These are phyloP conservation scores for Drosophila grimshawi DNA, from an alignment of 1,140 invertebrate species.

Conservation along the genomic window DNA sequence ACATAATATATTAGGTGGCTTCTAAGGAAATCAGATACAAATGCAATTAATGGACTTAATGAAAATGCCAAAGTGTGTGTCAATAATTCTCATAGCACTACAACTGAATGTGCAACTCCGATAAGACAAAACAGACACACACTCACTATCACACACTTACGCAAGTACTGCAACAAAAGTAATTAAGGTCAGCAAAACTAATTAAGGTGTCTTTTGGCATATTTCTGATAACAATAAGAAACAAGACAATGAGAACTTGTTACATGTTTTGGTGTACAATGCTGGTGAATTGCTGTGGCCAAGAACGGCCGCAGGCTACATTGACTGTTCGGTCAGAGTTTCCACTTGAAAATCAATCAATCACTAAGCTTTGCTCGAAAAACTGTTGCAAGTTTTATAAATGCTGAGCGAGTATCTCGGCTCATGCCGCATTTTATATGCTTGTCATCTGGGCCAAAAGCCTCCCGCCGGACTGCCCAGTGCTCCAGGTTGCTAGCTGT, in stretches of 20 bases:
- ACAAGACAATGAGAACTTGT: constrained; percentile 10
- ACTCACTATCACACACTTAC: not conserved
- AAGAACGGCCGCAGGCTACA: constrained; percentile 1
- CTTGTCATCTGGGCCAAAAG: constrained; percentile 18
- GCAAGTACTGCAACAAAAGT: constrained; percentile 30
- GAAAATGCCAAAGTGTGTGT: constrained; percentile 40
- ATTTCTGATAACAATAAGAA: constrained; percentile 14
- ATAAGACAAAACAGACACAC: constrained; percentile 3
- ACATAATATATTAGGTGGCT: constrained; percentile 49
- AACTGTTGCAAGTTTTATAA: constrained; percentile 67
- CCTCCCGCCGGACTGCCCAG: not conserved
- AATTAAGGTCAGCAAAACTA: constrained; percentile 60
- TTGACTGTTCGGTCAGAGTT: not conserved
- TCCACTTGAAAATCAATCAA: constrained; percentile 65
- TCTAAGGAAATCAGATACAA: constrained; percentile 20
- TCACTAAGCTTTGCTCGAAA: constrained; percentile 13
- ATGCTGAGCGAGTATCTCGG: constrained; percentile 36
- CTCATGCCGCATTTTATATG: constrained; percentile 63
- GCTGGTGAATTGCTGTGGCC: constrained; percentile 34
- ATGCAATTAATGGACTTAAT: constrained; percentile 52
- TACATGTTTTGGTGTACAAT: constrained; percentile 15
- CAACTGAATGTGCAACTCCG: constrained; percentile 2
- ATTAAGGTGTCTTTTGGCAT: constrained; percentile 41
- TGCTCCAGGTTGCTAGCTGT: constrained; percentile 1
- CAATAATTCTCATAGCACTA: constrained; percentile 13